These are phyloP conservation scores for Sula dactylatra DNA, from an alignment of 2,113 vertebrate species.

Conservation along the genomic window DNA sequence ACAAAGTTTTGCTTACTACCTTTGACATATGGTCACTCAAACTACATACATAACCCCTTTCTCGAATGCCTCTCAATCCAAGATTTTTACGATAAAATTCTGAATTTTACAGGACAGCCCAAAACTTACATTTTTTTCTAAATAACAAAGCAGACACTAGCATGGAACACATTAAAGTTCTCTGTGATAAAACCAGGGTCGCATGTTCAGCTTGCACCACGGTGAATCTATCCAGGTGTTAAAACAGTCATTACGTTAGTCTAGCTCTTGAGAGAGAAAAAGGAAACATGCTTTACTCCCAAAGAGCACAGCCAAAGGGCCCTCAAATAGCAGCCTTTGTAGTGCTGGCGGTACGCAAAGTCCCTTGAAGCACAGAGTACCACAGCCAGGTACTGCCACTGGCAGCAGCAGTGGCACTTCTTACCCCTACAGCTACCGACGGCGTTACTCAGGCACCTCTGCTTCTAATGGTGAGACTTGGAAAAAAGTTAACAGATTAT, in stretches of 20 bases:
- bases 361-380: too few relatives aligned
- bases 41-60: not conserved
- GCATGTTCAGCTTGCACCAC: not conserved
- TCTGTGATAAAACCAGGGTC: not conserved
- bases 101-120: not conserved
- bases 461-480: not conserved
- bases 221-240: not conserved
- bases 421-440: not conserved
- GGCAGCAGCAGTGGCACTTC: not conserved
- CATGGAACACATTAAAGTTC: not conserved
- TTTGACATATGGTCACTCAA: not conserved
- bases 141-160: not conserved
- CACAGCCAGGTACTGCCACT: not conserved
- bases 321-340: not conserved
- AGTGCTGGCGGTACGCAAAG: not conserved
- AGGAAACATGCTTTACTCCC: not conserved
- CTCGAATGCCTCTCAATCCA: not conserved
- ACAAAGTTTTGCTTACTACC: not conserved
- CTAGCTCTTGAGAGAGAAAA: not conserved
- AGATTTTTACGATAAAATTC: not conserved
- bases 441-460: fast-evolving
- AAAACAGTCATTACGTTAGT: not conserved
- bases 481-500: not conserved
- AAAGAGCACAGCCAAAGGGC: fast-evolving
- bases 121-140: not conserved